Evolutionary conservation across 2,888 invertebrate genomes (phyloP), one percentile per base, ranked within the genome.

Genomic region (Leptinotarsa peninsularis): DNA sequence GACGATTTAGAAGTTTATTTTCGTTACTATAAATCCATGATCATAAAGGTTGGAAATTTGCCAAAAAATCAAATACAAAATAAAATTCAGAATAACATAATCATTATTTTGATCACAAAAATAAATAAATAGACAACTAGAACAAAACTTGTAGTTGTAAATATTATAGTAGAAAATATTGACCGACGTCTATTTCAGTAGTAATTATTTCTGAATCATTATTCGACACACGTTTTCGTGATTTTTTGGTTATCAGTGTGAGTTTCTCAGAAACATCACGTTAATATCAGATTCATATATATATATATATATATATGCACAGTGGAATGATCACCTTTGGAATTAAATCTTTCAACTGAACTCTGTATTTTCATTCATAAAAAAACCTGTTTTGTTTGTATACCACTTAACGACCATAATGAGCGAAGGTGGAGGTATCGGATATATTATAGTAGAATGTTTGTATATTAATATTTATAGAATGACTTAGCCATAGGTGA

Each of bases 401-500:
- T 63, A 43, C 43, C 63, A 63, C 33, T 63, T 63, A 63, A 63
- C 63, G 33, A 15, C 10, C 49, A 69, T 69, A 54, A 69, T 69
- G 66, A 73, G 71, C 58, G n/a, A 67, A 70, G 58, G 49, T 70
- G 21, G 69, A 73, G 58, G 71, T 67, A 76, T 76, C 73, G 50
- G 67, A 73, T 76, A 73, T 71, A 73, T 76, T 63, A 63, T 27
- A 63, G 74, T 74, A 75, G 67, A 77, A 63, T 75, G 77, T 77
- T 71, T 74, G 67, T 85, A 85, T 86, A 86, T 86, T 86, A 86
- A 86, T 86, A 87, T 87, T 86, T 86, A 86, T 86, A 87, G 86
- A 87, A 86, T 86, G 86, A 86, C 87, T 87, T 86, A 85, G 86
- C 85, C 79, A 81, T 81, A 86, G 86, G 86, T 86, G 86, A 87